These are phyloP conservation scores for Onychomys arenicola DNA, from an alignment of 2,797 vertebrate species.

Conservation along the genomic window DNA sequence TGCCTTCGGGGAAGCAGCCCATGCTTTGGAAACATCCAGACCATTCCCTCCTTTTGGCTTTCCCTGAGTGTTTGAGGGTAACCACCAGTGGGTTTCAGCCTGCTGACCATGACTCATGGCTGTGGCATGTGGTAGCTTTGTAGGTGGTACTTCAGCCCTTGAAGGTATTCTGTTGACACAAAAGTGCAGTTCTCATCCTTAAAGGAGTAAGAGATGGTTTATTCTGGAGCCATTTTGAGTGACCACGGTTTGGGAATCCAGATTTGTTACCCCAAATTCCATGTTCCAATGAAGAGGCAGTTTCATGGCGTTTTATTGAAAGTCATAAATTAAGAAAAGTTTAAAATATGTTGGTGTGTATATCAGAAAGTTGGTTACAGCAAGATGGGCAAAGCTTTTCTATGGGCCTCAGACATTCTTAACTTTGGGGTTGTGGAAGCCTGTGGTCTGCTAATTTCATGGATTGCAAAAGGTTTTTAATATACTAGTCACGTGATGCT, in stretches of 20 bases:
- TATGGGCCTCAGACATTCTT: neutral
- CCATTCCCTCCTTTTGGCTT: neutral
- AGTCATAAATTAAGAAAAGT: neutral
- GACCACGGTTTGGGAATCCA: neutral
- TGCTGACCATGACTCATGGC: neutral
- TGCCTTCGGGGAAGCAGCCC: neutral
- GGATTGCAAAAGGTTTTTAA: neutral
- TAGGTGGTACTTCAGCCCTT: conserved; percentile 30
- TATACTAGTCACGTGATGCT: neutral
- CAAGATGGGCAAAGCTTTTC: neutral
- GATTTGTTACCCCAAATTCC: too few species aligned
- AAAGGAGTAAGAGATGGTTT: neutral
- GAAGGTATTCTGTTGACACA: neutral
- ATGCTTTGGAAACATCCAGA: neutral
- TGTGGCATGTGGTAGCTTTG: neutral
- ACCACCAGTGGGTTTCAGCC: neutral
- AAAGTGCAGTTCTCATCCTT: neutral
- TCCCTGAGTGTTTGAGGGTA: neutral
- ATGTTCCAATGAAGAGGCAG: neutral
- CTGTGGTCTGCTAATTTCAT: neutral
- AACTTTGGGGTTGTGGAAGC: neutral
- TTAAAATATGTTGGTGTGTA: neutral
- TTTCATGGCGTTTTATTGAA: too few species aligned
- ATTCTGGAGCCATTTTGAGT: neutral
- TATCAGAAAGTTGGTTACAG: neutral